Conservation (phyloP, 2,797 vertebrate genomes). For the Oreortyx pictus region DNA sequence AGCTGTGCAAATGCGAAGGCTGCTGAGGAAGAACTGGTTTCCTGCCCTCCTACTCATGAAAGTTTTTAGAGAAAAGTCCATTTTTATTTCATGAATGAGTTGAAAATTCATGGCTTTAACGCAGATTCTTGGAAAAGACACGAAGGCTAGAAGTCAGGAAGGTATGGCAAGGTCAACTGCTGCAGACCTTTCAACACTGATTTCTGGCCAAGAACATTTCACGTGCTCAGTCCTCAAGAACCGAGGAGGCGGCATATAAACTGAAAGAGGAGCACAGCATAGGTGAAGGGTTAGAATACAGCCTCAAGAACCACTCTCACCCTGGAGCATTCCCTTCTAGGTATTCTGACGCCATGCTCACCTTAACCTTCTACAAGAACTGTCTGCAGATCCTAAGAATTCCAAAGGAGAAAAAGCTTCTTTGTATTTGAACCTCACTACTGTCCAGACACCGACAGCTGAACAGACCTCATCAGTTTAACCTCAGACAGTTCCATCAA, state of each 20-base stretch:
- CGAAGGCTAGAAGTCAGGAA: neutral
- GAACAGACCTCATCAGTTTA: neutral
- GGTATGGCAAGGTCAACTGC: neutral
- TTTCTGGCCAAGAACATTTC: neutral
- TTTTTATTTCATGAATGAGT: neutral
- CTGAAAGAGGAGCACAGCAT: fast-evolving
- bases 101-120: neutral
- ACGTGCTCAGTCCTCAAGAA: neutral
- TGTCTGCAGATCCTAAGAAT: neutral
- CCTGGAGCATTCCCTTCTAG: neutral
- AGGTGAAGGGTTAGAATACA: neutral
- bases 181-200: neutral
- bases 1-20: neutral
- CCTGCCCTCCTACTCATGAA: neutral
- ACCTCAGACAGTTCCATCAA: neutral
- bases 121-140: neutral
- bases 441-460: neutral
- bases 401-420: neutral
- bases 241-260: fast-evolving
- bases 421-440: neutral
- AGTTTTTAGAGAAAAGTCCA: neutral
- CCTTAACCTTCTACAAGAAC: neutral
- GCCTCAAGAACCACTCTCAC: neutral
- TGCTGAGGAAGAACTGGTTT: neutral
- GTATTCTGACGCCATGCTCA: neutral